Percentiles rank a stretch among this genome's conserved stretches.
Conservation (phyloP, 2,113 vertebrate species). For the Gallinago paraguaiae region DNA sequence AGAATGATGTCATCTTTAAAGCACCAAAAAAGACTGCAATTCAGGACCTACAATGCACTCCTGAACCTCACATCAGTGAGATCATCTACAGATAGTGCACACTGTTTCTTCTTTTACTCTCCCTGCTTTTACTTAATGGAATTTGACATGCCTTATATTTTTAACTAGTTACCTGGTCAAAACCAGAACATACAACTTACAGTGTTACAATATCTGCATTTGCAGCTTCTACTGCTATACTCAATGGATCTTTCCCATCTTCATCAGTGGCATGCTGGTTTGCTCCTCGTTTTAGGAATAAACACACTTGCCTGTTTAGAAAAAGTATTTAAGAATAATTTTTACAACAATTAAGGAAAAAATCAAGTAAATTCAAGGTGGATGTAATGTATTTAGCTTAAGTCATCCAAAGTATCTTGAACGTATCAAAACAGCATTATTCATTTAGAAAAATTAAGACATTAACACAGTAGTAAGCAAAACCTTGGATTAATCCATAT, state of each 20-base stretch:
- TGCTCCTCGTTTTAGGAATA: slow-evolving; percentile 96
- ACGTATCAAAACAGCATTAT: not conserved
- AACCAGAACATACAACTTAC: slow-evolving; percentile 76
- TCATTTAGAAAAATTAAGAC: not conserved
- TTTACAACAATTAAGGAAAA: not conserved
- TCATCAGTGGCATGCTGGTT: slow-evolving; percentile 95
- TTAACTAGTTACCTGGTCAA: not conserved
- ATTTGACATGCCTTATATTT: not conserved
- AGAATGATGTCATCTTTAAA: not conserved
- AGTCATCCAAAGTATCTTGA: not conserved
- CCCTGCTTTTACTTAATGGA: not conserved
- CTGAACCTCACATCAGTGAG: not conserved
- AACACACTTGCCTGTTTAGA: slow-evolving; percentile 90
- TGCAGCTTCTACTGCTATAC: slow-evolving; percentile 93
- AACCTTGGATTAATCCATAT: not conserved
- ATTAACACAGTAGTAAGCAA: not conserved
- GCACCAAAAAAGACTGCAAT: not conserved
- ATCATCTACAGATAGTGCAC: accelerated
- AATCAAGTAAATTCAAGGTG: not conserved
- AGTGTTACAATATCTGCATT: slow-evolving; percentile 97
- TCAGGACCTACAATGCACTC: not conserved
- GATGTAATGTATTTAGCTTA: not conserved
- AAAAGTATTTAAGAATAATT: not conserved
- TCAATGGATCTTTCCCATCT: slow-evolving; percentile 91
- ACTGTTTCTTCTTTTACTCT: not conserved